phyloP scores from a whole-genome alignment of 2,113 vertebrate species.

The Axis porcinus region DNA sequence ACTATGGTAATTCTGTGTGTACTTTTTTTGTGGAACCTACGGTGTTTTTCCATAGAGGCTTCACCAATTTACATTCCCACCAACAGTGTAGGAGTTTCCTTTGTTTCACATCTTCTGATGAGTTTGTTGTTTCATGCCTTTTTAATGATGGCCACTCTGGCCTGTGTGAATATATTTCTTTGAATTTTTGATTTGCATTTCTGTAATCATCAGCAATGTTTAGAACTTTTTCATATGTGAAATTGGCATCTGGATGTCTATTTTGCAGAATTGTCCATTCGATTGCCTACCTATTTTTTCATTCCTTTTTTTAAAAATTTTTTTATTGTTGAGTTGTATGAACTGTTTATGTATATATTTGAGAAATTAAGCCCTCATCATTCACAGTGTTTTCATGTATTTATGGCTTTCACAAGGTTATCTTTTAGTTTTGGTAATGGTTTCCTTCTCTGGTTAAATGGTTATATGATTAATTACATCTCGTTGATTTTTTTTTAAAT shows the following conservation, averaged over 20 bases:
- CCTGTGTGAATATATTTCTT: background rate
- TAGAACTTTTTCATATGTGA: background rate
- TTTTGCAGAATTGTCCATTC: background rate
- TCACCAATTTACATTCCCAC: background rate
- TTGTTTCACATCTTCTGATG: background rate
- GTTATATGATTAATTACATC: background rate
- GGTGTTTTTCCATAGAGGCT: fast-evolving
- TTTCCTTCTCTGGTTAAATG: background rate
- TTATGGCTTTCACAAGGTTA: background rate
- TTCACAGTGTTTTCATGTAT: background rate
- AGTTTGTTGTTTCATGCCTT: background rate
- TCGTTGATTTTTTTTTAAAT: background rate
- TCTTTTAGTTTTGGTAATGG: background rate
- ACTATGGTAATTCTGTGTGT: background rate
- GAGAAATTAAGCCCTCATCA: background rate
- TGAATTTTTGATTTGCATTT: background rate
- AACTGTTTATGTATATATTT: background rate
- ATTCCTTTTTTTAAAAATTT: background rate
- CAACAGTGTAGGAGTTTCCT: background rate
- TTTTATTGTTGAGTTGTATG: background rate
- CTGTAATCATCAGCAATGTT: background rate
- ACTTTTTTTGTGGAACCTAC: background rate
- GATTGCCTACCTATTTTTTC: background rate
- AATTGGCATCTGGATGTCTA: background rate
- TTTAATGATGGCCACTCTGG: background rate